phyloP scores from a whole-genome alignment of 2,888 invertebrate genomes.

The Ischnus inquisitorius region DNA sequence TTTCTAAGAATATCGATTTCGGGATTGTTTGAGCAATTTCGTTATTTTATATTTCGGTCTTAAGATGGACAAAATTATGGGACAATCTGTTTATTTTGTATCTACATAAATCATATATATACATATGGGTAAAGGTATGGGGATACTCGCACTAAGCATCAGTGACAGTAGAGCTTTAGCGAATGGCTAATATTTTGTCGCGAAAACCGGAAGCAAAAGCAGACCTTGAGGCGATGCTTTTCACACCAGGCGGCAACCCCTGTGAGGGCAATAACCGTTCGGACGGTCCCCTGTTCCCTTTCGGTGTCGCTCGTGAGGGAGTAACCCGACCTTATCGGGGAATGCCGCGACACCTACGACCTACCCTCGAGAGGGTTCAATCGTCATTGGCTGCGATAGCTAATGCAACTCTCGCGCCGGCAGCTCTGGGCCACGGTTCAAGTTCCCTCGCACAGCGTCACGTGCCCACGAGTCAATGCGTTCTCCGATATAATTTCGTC shows the following conservation, averaged over 20 bases:
- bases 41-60: too few species aligned
- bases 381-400: constrained; percentile 24
- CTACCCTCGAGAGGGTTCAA: constrained; percentile 51
- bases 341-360: constrained; percentile 64
- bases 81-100: background rate
- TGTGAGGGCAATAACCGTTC: constrained; percentile 68
- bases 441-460: constrained; percentile 1
- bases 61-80: too few species aligned
- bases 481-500: background rate
- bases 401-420: background rate
- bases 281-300: constrained; percentile 58
- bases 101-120: background rate
- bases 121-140: background rate
- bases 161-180: background rate
- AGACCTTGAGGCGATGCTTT: constrained; percentile 23
- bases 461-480: background rate
- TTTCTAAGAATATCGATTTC: background rate
- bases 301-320: constrained; percentile 40
- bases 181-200: constrained; percentile 61
- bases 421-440: constrained; percentile 2
- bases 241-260: constrained; percentile 54
- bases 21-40: background rate
- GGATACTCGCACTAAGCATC: background rate
- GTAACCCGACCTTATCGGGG: constrained; percentile 66
- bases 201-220: constrained; percentile 36